Percentiles rank a stretch among this genome's conserved stretches.
phyloP scores from a whole-genome alignment of 2,888 invertebrate species.

The Fissipunctia ypsillon region DNA sequence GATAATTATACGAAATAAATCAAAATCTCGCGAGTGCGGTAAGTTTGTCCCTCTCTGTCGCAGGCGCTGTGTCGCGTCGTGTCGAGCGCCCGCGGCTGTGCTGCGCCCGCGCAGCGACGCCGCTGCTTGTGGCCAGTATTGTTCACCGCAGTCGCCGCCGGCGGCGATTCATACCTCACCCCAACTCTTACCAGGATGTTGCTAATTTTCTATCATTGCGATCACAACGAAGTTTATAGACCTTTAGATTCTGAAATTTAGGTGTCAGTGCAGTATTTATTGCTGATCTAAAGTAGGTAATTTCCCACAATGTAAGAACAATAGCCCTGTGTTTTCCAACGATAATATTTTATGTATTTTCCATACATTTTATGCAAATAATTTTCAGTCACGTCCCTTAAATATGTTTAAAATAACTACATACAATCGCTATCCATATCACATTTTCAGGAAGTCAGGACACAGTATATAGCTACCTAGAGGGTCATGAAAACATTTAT shows the following conservation, averaged over 20 bases:
- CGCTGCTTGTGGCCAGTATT: slow-evolving; percentile 80
- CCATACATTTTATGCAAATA: background rate
- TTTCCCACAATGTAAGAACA: slow-evolving; percentile 58
- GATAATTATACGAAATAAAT: slow-evolving; percentile 90
- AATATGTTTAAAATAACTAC: background rate
- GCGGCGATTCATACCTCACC: slow-evolving; percentile 87
- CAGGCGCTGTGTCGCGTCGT: slow-evolving; percentile 63
- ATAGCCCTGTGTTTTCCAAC: slow-evolving; percentile 34
- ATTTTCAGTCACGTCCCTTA: background rate
- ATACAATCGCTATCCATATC: background rate
- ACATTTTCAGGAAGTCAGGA: background rate
- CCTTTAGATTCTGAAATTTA: slow-evolving; percentile 87
- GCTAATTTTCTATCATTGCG: slow-evolving; percentile 90
- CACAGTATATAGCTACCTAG: no score
- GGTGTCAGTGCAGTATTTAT: slow-evolving; percentile 88
- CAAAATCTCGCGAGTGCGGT: slow-evolving; percentile 84
- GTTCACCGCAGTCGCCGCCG: slow-evolving; percentile 78
- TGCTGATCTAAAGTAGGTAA: slow-evolving; percentile 70
- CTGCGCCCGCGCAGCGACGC: slow-evolving; percentile 76
- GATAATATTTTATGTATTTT: slow-evolving; percentile 22
- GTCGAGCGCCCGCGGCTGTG: slow-evolving; percentile 77
- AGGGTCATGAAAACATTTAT: background rate
- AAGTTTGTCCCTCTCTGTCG: slow-evolving; percentile 75
- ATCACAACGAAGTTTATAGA: slow-evolving; percentile 87
- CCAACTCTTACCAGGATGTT: slow-evolving; percentile 87